These are phyloP conservation scores for Ophion ventricosus DNA, from an alignment of 2,888 invertebrate species.

Conservation along the genomic window DNA sequence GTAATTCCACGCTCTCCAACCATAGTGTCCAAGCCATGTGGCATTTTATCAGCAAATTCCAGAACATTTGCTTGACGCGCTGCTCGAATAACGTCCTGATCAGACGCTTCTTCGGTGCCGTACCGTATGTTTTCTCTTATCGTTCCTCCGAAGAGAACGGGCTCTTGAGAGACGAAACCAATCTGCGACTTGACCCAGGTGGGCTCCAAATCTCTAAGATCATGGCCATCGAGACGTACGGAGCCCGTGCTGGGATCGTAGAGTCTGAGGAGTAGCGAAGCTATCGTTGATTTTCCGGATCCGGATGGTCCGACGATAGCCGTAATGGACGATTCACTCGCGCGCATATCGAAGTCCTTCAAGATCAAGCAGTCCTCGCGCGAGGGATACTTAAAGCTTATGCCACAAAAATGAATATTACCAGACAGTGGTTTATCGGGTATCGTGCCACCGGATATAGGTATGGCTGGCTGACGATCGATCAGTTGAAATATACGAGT, in stretches of 20 bases:
- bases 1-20: slow-evolving; percentile 96
- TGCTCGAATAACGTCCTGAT: slow-evolving; percentile 86
- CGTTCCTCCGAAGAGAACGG: slow-evolving; percentile 94
- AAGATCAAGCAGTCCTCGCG: slow-evolving; percentile 86
- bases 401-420: slow-evolving; percentile 89
- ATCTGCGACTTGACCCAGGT: slow-evolving; percentile 93
- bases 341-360: slow-evolving; percentile 87
- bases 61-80: slow-evolving; percentile 93
- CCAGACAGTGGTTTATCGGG: slow-evolving; percentile 84
- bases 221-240: slow-evolving; percentile 90
- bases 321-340: slow-evolving; percentile 89
- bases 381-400: slow-evolving; percentile 90
- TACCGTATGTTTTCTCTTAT: slow-evolving; percentile 96
- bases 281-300: slow-evolving; percentile 97
- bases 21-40: slow-evolving; percentile 90
- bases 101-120: slow-evolving; percentile 87
- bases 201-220: slow-evolving; percentile 91
- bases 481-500: slow-evolving; percentile 95
- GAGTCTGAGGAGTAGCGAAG: slow-evolving; percentile 91
- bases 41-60: slow-evolving; percentile 89
- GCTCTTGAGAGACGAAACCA: slow-evolving; percentile 96
- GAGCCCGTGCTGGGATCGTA: slow-evolving; percentile 92
- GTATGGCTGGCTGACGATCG: slow-evolving; percentile 91
- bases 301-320: slow-evolving; percentile 96
- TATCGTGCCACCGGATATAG: slow-evolving; percentile 85